Percentiles rank a stretch among this genome's conserved stretches.
phyloP scores from a whole-genome alignment of 2,888 invertebrate species.

The Dioctria linearis region DNA sequence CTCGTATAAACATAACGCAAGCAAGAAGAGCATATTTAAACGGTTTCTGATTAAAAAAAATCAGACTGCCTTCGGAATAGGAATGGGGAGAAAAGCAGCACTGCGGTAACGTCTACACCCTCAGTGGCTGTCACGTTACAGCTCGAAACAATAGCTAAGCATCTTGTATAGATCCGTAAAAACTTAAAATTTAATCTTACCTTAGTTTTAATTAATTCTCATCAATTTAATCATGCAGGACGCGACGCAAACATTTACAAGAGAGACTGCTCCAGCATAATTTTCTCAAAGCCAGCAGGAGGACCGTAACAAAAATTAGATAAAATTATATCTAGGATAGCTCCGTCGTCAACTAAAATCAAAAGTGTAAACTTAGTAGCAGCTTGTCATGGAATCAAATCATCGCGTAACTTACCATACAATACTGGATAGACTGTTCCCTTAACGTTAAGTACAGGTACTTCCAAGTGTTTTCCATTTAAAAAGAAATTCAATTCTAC shows the following conservation, averaged over 20 bases:
- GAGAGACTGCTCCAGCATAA: conserved; percentile 96
- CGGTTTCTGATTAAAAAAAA: too few relatives aligned
- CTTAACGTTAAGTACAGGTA: conserved; percentile 88
- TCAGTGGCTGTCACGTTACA: too few relatives aligned
- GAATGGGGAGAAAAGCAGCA: too few relatives aligned
- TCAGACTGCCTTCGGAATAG: too few relatives aligned
- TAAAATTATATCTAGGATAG: conserved; percentile 95
- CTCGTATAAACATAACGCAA: too few relatives aligned
- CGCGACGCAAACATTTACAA: conserved; percentile 76
- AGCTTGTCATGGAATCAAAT: neutral
- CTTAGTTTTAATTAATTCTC: neutral
- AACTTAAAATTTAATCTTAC: too few relatives aligned
- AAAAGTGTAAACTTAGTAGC: conserved; percentile 56
- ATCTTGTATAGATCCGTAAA: too few relatives aligned
- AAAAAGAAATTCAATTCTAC: conserved; percentile 95
- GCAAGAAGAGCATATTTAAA: too few relatives aligned
- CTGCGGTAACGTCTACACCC: too few relatives aligned
- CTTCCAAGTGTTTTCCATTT: conserved; percentile 90
- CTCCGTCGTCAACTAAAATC: conserved; percentile 94
- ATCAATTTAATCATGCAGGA: neutral
- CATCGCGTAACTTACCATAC: conserved; percentile 78
- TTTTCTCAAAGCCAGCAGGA: conserved; percentile 92
- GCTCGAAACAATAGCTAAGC: too few relatives aligned
- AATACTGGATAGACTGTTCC: conserved; percentile 93
- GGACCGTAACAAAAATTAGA: conserved; percentile 89